phyloP scores from a whole-genome alignment of 2,888 invertebrate species.

The Chrysina gloriosa region DNA sequence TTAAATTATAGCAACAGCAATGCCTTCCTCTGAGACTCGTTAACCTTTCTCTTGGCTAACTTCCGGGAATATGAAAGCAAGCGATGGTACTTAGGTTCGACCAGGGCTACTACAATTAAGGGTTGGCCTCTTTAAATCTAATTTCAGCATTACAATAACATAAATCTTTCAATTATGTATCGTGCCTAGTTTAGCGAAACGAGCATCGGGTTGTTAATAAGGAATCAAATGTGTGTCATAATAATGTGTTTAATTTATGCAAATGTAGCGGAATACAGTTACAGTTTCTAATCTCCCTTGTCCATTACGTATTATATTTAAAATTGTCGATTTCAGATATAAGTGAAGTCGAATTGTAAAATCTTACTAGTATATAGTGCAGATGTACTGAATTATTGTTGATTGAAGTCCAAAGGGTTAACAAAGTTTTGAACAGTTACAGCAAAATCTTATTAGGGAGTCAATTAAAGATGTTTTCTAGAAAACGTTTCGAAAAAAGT shows the following conservation, averaged over 20 bases:
- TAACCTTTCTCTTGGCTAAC: conserved; percentile 42
- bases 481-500: no score
- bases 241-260: conserved; percentile 28
- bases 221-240: conserved; percentile 24
- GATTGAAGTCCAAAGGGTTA: no score
- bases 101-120: conserved; percentile 46
- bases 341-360: no score
- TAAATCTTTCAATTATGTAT: conserved; percentile 45
- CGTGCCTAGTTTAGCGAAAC: conserved; percentile 31
- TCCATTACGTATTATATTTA: no score
- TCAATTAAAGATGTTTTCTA: no score
- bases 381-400: no score
- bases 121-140: conserved; percentile 45
- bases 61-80: conserved; percentile 21
- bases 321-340: no score
- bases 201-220: conserved; percentile 22
- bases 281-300: no score
- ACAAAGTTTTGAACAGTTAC: no score
- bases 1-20: conserved; percentile 47
- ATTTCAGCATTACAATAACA: conserved; percentile 44
- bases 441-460: no score
- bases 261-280: conserved; percentile 1
- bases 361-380: no score
- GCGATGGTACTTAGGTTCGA: conserved; percentile 38
- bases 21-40: conserved; percentile 46